phyloP scores from a whole-genome alignment of 2,113 vertebrate genomes.

The Sterna hirundo region DNA sequence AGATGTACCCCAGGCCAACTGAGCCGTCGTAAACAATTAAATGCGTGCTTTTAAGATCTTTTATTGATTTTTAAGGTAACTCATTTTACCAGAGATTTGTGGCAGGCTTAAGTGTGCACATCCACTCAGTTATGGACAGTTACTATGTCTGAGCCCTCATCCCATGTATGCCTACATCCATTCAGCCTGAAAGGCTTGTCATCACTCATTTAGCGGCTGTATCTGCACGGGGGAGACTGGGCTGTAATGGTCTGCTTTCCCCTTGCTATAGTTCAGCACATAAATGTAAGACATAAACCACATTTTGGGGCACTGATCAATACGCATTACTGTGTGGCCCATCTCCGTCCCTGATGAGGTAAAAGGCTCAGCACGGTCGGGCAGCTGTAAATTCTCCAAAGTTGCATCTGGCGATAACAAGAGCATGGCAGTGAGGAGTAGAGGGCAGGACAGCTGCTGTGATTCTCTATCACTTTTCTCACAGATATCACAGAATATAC shows the following conservation, averaged over 20 bases:
- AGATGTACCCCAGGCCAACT: background rate
- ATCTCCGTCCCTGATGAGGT: conserved; percentile 31
- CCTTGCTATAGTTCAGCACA: background rate
- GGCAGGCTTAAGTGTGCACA: background rate
- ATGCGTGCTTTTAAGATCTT: conserved; percentile 16
- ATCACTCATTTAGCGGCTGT: background rate
- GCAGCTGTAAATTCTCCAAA: background rate
- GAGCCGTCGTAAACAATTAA: background rate
- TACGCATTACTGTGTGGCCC: conserved; percentile 33
- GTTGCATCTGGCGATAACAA: background rate
- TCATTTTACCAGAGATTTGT: conserved; percentile 37
- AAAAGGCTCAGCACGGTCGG: conserved; percentile 13
- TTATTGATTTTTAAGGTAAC: conserved; percentile 39
- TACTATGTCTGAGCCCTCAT: conserved; percentile 21
- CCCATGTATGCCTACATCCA: background rate
- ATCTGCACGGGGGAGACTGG: background rate
- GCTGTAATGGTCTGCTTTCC: background rate
- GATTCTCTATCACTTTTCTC: background rate
- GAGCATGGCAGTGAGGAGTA: background rate
- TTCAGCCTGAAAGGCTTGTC: conserved; percentile 8
- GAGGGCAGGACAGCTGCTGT: background rate
- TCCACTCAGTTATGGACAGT: conserved; percentile 15
- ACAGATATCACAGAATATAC: background rate
- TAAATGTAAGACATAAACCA: conserved; percentile 36
- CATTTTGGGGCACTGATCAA: conserved; percentile 39